Conservation (phyloP, 1,140 invertebrate species). For the Apocrypta bakeri region DNA sequence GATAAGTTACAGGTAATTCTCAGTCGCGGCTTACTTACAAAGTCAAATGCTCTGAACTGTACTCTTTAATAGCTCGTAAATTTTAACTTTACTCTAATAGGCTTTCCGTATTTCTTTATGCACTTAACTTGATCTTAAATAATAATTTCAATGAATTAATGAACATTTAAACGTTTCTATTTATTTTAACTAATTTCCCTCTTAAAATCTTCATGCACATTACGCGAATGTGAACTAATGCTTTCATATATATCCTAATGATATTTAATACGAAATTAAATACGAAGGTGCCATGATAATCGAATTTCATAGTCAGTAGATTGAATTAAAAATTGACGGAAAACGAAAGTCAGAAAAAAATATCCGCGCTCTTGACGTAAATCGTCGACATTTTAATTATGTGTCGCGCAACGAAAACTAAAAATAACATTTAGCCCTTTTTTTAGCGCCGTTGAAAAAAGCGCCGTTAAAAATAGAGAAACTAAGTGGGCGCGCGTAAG, state of each 20-base stretch:
- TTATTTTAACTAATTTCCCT: too few relatives aligned
- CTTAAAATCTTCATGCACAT: too few relatives aligned
- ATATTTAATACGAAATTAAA: too few relatives aligned
- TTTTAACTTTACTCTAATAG: neutral
- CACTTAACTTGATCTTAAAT: neutral
- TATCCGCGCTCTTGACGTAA: neutral
- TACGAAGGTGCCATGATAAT: too few relatives aligned
- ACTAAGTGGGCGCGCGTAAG: neutral
- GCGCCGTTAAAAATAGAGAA: neutral
- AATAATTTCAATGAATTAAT: neutral
- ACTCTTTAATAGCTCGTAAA: neutral
- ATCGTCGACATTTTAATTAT: conserved; percentile 32
- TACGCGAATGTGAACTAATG: too few relatives aligned
- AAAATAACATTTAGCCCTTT: conserved; percentile 16
- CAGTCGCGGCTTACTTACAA: conserved; percentile 3
- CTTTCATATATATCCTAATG: too few relatives aligned
- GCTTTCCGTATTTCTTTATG: neutral
- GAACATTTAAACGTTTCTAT: too few relatives aligned
- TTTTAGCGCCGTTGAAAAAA: neutral
- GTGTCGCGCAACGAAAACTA: neutral
- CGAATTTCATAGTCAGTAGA: too few relatives aligned
- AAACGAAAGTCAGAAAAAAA: neutral
- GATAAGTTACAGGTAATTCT: neutral
- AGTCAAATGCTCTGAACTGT: neutral
- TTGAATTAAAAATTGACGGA: too few relatives aligned